These are phyloP conservation scores for Cosmia pyralina DNA, from an alignment of 2,888 invertebrate species.

Conservation along the genomic window DNA sequence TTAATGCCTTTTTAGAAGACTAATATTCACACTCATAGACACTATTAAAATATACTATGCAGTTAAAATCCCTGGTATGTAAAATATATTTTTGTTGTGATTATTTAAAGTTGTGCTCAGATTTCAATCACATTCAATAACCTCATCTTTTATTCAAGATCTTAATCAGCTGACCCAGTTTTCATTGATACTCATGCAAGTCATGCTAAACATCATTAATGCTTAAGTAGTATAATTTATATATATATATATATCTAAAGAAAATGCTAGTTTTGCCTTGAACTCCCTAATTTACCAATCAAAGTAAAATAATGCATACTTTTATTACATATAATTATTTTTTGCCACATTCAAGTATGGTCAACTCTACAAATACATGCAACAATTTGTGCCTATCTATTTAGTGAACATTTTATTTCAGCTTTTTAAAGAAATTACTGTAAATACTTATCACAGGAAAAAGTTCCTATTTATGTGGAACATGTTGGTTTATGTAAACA, in stretches of 20 bases:
- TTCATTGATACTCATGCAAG: slow-evolving; percentile 19
- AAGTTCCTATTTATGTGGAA: slow-evolving; percentile 63
- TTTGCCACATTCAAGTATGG: background rate
- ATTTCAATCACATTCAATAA: slow-evolving; percentile 2
- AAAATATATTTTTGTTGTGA: background rate
- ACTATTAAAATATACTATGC: slow-evolving; percentile 7
- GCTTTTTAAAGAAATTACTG: slow-evolving; percentile 11
- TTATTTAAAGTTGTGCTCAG: background rate
- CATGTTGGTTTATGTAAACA: slow-evolving; percentile 67
- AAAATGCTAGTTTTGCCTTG: slow-evolving; percentile 4
- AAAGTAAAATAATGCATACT: slow-evolving; percentile 1
- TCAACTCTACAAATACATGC: slow-evolving; percentile 11
- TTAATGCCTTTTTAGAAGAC: background rate
- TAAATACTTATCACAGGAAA: slow-evolving; percentile 18
- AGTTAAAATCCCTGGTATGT: background rate
- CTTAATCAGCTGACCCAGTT: slow-evolving; percentile 2
- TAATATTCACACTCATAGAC: background rate
- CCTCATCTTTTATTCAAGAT: slow-evolving; percentile 6
- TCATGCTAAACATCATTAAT: slow-evolving; percentile 13
- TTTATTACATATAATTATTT: background rate
- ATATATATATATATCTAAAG: slow-evolving; percentile 4
- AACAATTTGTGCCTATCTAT: slow-evolving; percentile 2
- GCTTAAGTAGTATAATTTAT: slow-evolving; percentile 1
- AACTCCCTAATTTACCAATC: background rate
- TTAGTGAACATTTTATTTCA: slow-evolving; percentile 12